Evolutionary conservation across 35 echinoderm and acorn worm species (phyloP), one percentile per base, ranked within the genome.

Genomic region (Eucidaris tribuloides): DNA sequence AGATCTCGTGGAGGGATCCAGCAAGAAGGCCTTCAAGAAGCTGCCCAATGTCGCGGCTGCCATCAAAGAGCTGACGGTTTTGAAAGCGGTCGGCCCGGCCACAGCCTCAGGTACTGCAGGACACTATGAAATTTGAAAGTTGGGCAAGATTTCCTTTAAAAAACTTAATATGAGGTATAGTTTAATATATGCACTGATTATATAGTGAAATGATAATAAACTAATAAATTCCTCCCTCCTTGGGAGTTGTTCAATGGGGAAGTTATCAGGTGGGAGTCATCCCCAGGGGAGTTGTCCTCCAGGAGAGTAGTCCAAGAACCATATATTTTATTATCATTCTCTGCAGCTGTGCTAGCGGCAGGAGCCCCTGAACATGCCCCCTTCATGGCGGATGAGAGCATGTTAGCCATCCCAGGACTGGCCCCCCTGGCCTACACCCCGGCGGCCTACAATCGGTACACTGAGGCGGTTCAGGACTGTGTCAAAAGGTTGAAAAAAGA

Each of bases 381-480:
- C n/a, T 97, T 97, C 72, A 97, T 97, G 94, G 94, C 94, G 56
- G 94, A 97, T 86, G 94, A 97, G 59, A 97, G 94, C 59, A 97
- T 97, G 94, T 78, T 89, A 0, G 50, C 90, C 13, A 82, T 97
- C 40, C 94, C 94, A 77, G 94, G 89, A 17, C 70, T 89, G 29
- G 55, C 84, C 32, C 85, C 94, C 70, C 58, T 97, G 22, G 74
- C 88, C 22, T 97, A 97, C 77, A 97, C 90, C 0, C 52, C 78
- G 9, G 60, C 58, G 3, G 90, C 92, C 7, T 97, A 92, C 42
- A 81, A 80, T 15, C 81, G 84, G 34, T 97, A 91, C 48, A 22
- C 76, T 17, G 82, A 56, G 20, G 77, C 58, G 44, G 86, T 97
- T 18, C 84, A 81, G 20, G 86, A 84, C 24, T 89, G 86, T 77